phyloP scores from a whole-genome alignment of 2,113 vertebrate species.

The Sphyrna mokarran region DNA sequence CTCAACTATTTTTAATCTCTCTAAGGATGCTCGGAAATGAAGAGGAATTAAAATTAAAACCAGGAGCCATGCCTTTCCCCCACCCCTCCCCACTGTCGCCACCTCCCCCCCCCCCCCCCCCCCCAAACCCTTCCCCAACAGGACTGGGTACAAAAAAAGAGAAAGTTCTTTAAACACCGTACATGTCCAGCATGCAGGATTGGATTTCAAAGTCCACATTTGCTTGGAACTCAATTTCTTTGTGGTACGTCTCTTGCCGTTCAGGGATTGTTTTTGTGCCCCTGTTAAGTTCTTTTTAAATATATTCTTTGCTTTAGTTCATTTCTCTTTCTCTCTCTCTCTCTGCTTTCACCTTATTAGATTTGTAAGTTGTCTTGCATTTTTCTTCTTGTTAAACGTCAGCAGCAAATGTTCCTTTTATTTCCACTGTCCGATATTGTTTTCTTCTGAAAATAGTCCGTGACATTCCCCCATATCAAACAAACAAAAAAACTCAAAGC shows the following conservation, averaged over 20 bases:
- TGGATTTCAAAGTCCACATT: slow-evolving; percentile 43
- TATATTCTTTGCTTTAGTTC: neutral
- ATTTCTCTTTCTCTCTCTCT: neutral
- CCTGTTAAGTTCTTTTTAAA: neutral
- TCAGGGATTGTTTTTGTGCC: slow-evolving; percentile 40
- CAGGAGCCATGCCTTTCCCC: neutral
- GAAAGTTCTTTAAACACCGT: slow-evolving; percentile 53
- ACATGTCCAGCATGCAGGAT: slow-evolving; percentile 85
- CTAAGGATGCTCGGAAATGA: slow-evolving; percentile 6
- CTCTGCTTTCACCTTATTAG: neutral
- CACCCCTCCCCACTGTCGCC: too few relatives aligned
- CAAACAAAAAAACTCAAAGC: slow-evolving; percentile 22
- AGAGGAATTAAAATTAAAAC: slow-evolving; percentile 9
- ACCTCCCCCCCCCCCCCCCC: too few relatives aligned
- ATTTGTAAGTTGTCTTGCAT: neutral
- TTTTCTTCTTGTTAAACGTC: neutral
- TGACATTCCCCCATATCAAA: neutral
- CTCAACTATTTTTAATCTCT: neutral
- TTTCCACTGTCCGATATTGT: neutral
- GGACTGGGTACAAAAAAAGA: slow-evolving; percentile 43
- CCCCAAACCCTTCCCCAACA: neutral
- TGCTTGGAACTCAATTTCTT: slow-evolving; percentile 51
- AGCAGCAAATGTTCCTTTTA: neutral
- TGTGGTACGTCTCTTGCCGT: slow-evolving; percentile 31
- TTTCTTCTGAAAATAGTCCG: neutral